These are phyloP conservation scores for Onthophagus sagittarius DNA, from an alignment of 2,888 invertebrate species.

Conservation along the genomic window DNA sequence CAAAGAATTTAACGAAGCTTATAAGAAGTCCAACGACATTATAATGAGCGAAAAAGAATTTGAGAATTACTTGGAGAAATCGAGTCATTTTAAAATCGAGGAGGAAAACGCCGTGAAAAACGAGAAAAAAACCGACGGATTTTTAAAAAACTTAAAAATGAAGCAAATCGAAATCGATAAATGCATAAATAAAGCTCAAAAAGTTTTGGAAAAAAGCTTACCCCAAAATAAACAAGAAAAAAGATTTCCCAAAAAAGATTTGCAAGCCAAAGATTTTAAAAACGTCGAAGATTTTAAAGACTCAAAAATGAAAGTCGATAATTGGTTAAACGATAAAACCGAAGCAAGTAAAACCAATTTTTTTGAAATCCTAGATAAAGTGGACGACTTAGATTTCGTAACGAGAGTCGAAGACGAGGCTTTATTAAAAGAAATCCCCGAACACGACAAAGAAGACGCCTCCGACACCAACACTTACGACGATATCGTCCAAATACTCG, in stretches of 20 bases:
- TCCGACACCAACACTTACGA: slow-evolving; percentile 41
- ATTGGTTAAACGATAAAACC: slow-evolving; percentile 7
- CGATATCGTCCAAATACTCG: slow-evolving; percentile 49
- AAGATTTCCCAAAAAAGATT: slow-evolving; percentile 15
- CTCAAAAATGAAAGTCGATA: slow-evolving; percentile 5
- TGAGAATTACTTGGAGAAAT: slow-evolving; percentile 13
- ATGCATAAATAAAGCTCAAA: slow-evolving; percentile 24
- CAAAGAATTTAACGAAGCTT: slow-evolving; percentile 12
- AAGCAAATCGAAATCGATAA: slow-evolving; percentile 28
- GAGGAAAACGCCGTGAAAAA: slow-evolving; percentile 20
- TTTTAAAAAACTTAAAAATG: slow-evolving; percentile 25
- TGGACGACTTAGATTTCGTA: slow-evolving; percentile 28
- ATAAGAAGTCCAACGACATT: slow-evolving; percentile 15
- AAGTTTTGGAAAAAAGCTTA: slow-evolving; percentile 21
- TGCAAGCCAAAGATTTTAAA: slow-evolving; percentile 26
- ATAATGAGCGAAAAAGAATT: slow-evolving; percentile 18
- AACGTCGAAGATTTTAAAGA: slow-evolving; percentile 17
- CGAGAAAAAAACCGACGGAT: slow-evolving; percentile 26
- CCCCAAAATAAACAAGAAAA: slow-evolving; percentile 23
- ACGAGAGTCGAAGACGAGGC: slow-evolving; percentile 13
- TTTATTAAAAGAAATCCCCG: slow-evolving; percentile 25
- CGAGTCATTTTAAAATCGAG: slow-evolving; percentile 18
- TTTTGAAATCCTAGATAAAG: slow-evolving; percentile 37
- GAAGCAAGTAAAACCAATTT: slow-evolving; percentile 26
- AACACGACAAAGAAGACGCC: slow-evolving; percentile 29